Conservation (phyloP, 2,113 vertebrate genomes). For the Forbesichthys agassizii region DNA sequence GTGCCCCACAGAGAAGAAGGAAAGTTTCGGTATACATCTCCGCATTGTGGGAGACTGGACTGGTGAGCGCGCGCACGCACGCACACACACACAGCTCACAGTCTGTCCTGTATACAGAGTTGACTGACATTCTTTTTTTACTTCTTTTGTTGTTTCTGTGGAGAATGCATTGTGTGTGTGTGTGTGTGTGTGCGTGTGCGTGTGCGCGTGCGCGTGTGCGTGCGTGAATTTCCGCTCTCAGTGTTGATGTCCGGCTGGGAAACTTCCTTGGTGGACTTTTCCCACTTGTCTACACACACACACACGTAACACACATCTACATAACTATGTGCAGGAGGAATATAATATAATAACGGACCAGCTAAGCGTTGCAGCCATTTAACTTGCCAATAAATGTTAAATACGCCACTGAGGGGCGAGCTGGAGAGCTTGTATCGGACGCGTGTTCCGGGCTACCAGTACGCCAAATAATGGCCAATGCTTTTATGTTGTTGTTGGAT, state of each 20-base stretch:
- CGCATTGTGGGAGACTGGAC: slow-evolving; percentile 98
- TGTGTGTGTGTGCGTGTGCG: slow-evolving; percentile 3
- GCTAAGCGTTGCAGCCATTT: no score
- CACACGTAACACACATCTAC: background rate
- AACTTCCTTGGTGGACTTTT: background rate
- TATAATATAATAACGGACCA: background rate
- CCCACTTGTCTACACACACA: background rate
- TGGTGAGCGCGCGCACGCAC: slow-evolving; percentile 77
- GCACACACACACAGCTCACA: slow-evolving; percentile 7
- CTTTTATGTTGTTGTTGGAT: no score
- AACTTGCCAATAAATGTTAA: no score
- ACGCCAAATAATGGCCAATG: no score
- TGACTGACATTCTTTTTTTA: slow-evolving; percentile 24
- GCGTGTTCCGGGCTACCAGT: no score
- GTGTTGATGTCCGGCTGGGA: slow-evolving; percentile 15
- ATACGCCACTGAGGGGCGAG: no score
- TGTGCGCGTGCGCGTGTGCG: background rate
- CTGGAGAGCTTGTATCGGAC: no score
- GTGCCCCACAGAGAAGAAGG: slow-evolving; percentile 91
- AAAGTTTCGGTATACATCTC: slow-evolving; percentile 93
- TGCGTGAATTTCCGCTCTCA: background rate
- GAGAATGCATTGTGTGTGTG: background rate
- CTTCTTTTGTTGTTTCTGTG: slow-evolving; percentile 22
- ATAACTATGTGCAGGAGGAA: slow-evolving; percentile 7
- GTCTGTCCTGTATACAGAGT: slow-evolving; percentile 14